phyloP scores from a whole-genome alignment of 2,113 vertebrate genomes.

The Ameiurus melas region DNA sequence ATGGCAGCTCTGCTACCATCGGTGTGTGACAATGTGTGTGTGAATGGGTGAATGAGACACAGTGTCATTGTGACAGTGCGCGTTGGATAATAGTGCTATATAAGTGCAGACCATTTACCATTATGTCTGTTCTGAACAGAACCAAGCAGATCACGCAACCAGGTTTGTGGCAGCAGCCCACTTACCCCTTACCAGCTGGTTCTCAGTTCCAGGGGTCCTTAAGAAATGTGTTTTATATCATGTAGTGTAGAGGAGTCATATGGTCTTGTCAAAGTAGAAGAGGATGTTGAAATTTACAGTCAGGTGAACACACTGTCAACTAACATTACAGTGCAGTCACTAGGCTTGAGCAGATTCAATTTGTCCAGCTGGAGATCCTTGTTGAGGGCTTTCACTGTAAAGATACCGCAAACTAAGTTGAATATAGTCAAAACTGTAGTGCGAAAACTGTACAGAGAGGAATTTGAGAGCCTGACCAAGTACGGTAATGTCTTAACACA shows the following conservation, averaged over 20 bases:
- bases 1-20: too few relatives aligned
- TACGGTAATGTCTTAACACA: too few relatives aligned
- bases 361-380: slow-evolving; percentile 26
- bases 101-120: too few relatives aligned
- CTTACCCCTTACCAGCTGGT: background rate
- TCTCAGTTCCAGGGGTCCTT: background rate
- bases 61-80: too few relatives aligned
- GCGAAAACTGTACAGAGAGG: too few relatives aligned
- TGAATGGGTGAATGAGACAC: too few relatives aligned
- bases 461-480: too few relatives aligned
- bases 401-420: too few relatives aligned
- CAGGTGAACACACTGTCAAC: background rate
- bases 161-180: background rate
- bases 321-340: background rate
- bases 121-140: background rate
- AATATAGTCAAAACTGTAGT: too few relatives aligned
- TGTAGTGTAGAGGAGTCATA: background rate
- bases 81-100: too few relatives aligned
- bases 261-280: background rate
- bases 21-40: too few relatives aligned
- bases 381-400: background rate
- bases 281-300: background rate
- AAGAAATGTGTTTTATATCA: rapidly evolving
- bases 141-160: background rate
- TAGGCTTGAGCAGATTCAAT: background rate